Base-by-base conservation (phyloP, 2,797 vertebrate genomes). In the Aselliscus stoliczkanus region DNA sequence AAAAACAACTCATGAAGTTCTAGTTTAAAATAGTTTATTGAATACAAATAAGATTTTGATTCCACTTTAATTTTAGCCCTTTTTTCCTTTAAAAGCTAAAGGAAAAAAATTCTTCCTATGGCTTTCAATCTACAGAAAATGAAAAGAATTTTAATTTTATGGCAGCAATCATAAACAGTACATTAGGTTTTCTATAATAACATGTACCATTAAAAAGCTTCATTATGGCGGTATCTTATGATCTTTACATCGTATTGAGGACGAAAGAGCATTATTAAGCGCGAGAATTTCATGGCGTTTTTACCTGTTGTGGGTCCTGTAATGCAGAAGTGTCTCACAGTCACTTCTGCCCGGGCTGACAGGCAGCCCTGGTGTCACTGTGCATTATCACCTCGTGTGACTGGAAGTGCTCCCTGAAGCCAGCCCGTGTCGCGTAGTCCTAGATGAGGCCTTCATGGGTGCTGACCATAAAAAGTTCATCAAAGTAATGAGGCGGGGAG, bases 401-500 rank as follows among this genome's bases (percentile, higher is more conserved):
- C 98, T 97, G 97, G 96, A 98, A 98, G 98, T 97, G 94, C 98
- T 98, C 98, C 98, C 98, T 95, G 98, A 98, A 99, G 98, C 98
- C 85, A 92, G 98, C 98, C 98, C 97, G 98, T 97, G 97, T 98
- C 97, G 97, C 96, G 91, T 97, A 98, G 98, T 98, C 98, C 98
- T 98, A 98, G 99, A 99, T 99, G 99, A 99, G 99, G 99, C 99
- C 99, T 99, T 99, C 98, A 98, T 99, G 99, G 99, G 99, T 99
- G 99, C 99, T 99, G 99, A 99, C 99, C 99, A 99, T 99, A 99
- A 99, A 99, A 99, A 99, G 99, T 99, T 99, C 99, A 99, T 99
- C 99, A 99, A 98, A 98, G 99, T 99, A 99, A 99, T 99, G 99
- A 99, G 99, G 99, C 99, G 98, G 98, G 96, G 97, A 98, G 98